Percentiles rank a stretch among this genome's conserved stretches.
These are phyloP conservation scores for Sebastes nivosus DNA, from an alignment of 2,797 vertebrate genomes.

Conservation along the genomic window DNA sequence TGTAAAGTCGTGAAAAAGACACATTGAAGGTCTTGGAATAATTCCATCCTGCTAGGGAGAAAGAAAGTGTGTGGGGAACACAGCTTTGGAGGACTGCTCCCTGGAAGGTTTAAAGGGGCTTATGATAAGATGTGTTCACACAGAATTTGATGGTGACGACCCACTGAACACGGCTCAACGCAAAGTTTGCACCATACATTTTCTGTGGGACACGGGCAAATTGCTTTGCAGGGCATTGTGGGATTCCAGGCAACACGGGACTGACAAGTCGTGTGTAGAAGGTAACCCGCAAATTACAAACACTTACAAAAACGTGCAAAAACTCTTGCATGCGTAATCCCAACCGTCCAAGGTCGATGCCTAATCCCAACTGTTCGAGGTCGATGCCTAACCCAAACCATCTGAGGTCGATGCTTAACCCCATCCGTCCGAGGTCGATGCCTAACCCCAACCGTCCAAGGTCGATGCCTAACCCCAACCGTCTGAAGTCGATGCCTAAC, in stretches of 20 bases:
- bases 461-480: too few relatives aligned
- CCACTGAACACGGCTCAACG: neutral
- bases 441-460: too few relatives aligned
- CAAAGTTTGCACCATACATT: neutral
- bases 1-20: conserved; percentile 10
- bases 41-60: neutral
- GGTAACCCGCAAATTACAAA: too few relatives aligned
- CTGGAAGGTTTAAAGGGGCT: neutral
- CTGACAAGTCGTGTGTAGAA: neutral
- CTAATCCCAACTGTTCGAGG: too few relatives aligned
- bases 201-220: neutral
- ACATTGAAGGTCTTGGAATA: conserved; percentile 29
- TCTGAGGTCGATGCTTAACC: too few relatives aligned
- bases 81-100: neutral
- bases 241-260: neutral
- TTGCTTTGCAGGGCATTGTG: neutral
- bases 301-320: too few relatives aligned
- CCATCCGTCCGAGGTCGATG: too few relatives aligned
- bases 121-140: neutral
- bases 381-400: too few relatives aligned
- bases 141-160: neutral
- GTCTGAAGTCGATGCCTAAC: too few relatives aligned
- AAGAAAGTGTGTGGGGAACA: neutral
- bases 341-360: too few relatives aligned
- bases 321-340: too few relatives aligned